Conservation (phyloP, 2,888 invertebrate species). For the Anarsia innoxiella region DNA sequence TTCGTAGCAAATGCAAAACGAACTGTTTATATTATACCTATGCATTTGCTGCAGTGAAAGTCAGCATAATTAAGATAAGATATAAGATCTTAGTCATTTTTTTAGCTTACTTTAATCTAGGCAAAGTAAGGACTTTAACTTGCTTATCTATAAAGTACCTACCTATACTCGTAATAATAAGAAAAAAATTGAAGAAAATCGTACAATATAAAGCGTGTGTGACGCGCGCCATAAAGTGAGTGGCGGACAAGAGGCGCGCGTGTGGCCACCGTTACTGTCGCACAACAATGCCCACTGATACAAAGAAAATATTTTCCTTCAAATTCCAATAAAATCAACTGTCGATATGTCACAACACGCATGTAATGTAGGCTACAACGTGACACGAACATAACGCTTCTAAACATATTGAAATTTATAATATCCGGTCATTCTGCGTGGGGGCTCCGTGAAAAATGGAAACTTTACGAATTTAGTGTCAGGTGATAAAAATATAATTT, state of each 20-base stretch:
- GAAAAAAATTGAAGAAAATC: too few species aligned
- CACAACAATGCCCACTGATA: slow-evolving; percentile 69
- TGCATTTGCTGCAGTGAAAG: too few species aligned
- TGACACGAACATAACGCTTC: slow-evolving; percentile 18
- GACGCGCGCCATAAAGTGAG: slow-evolving; percentile 43
- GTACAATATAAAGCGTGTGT: slow-evolving; percentile 40
- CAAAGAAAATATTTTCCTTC: slow-evolving; percentile 74
- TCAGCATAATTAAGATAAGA: too few species aligned
- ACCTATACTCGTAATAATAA: too few species aligned
- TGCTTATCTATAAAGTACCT: too few species aligned
- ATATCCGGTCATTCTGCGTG: slow-evolving; percentile 17
- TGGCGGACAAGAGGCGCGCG: slow-evolving; percentile 47
- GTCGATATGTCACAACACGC: slow-evolving; percentile 10
- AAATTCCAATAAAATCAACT: slow-evolving; percentile 59
- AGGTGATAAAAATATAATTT: slow-evolving; percentile 5
- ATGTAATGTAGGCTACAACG: slow-evolving; percentile 12
- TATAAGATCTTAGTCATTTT: too few species aligned
- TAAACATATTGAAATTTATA: slow-evolving; percentile 47
- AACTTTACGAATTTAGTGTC: slow-evolving; percentile 6
- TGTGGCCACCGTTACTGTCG: slow-evolving; percentile 67
- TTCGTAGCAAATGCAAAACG: too few species aligned
- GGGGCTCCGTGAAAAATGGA: slow-evolving; percentile 11
- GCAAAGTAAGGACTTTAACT: too few species aligned
- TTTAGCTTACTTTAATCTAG: too few species aligned
- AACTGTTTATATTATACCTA: too few species aligned